These are phyloP conservation scores for Torymus texanus DNA, from an alignment of 2,888 invertebrate species.

Conservation along the genomic window DNA sequence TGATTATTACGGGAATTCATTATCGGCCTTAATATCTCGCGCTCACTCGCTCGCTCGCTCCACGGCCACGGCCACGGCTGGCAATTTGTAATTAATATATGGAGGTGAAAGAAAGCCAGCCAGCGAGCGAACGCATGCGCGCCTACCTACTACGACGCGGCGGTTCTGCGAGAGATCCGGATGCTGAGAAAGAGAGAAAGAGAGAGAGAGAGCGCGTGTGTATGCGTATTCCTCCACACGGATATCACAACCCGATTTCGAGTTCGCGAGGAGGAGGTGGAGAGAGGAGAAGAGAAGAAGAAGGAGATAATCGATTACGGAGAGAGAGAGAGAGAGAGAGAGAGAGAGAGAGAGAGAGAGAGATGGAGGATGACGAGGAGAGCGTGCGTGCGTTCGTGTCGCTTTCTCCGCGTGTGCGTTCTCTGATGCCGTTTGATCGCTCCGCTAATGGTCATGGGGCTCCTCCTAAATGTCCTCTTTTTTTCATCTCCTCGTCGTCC, in stretches of 20 bases:
- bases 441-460: constrained; percentile 19
- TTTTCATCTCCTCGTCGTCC: not conserved
- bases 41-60: not conserved
- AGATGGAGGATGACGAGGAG: not conserved
- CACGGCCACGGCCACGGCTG: not conserved
- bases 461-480: constrained; percentile 18
- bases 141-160: not conserved
- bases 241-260: constrained; percentile 48
- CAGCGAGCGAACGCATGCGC: not conserved
- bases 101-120: constrained; percentile 50
- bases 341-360: constrained; percentile 5
- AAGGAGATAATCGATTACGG: constrained; percentile 39
- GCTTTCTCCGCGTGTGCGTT: constrained; percentile 25
- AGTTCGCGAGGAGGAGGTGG: constrained; percentile 13
- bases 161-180: constrained; percentile 34
- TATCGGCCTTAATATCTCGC: constrained; percentile 49
- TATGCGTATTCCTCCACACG: not conserved
- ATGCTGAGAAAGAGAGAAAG: constrained; percentile 42
- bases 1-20: constrained; percentile 57
- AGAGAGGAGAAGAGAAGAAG: constrained; percentile 6
- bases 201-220: constrained; percentile 22
- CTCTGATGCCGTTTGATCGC: not conserved
- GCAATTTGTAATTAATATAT: constrained; percentile 54
- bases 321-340: not conserved
- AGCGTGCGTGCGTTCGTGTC: constrained; percentile 8